Percentiles rank a stretch among this genome's conserved stretches.
Conservation (phyloP, 2,888 invertebrate species). For the Choristoneura rosaceana region DNA sequence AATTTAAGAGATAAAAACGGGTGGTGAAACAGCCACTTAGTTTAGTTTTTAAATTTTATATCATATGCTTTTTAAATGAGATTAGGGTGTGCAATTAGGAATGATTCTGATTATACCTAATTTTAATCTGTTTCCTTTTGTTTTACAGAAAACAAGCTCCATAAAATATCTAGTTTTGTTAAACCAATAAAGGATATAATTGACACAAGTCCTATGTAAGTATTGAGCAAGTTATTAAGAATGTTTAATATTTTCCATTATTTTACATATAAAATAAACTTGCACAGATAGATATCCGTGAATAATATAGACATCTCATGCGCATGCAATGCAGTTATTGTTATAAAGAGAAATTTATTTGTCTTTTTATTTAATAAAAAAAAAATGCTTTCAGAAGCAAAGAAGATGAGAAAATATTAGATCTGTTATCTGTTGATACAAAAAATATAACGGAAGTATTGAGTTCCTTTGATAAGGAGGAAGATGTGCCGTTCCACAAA, state of each 20-base stretch:
- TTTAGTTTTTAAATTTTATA: too few relatives aligned
- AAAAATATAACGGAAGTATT: conserved; percentile 54
- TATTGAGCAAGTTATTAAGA: conserved; percentile 43
- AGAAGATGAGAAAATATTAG: conserved; percentile 58
- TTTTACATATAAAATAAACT: too few relatives aligned
- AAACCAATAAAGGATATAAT: conserved; percentile 66
- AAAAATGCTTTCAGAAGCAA: conserved; percentile 57
- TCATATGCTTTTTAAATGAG: too few relatives aligned
- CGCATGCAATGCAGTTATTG: too few relatives aligned
- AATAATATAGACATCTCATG: too few relatives aligned
- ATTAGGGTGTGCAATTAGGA: too few relatives aligned
- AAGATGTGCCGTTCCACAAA: conserved; percentile 66
- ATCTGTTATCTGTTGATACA: conserved; percentile 52
- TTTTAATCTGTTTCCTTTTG: conserved; percentile 3
- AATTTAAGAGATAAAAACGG: too few relatives aligned
- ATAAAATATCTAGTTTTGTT: conserved; percentile 63
- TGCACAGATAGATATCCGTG: too few relatives aligned
- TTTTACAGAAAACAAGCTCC: conserved; percentile 66
- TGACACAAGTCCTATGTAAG: conserved; percentile 65
- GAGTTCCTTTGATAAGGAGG: conserved; percentile 55
- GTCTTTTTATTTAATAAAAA: not conserved
- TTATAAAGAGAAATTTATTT: too few relatives aligned
- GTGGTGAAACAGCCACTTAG: too few relatives aligned
- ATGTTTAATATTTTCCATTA: too few relatives aligned
- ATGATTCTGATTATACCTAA: too few relatives aligned